Conservation (phyloP, 2,113 vertebrate species). For the Centropus bengalensis region DNA sequence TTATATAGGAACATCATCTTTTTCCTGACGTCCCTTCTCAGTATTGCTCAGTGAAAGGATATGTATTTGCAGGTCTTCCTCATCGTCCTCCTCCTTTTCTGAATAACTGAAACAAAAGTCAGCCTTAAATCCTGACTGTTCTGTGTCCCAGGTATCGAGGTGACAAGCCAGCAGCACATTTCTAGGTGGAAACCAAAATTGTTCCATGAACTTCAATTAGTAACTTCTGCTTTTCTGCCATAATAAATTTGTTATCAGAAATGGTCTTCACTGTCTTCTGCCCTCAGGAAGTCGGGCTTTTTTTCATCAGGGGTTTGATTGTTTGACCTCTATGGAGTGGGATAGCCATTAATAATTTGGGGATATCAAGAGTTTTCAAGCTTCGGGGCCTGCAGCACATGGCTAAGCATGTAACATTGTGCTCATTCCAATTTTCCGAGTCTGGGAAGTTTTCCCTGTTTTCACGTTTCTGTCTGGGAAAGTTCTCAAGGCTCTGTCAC, state of each 20-base stretch:
- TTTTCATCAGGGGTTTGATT: not conserved
- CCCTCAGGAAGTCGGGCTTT: not conserved
- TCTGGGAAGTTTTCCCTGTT: not conserved
- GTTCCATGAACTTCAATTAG: not conserved
- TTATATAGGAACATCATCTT: not conserved
- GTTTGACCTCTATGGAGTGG: not conserved
- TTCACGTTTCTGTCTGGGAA: not conserved
- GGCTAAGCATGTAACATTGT: not conserved
- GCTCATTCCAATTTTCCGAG: not conserved
- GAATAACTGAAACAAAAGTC: not conserved
- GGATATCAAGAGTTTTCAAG: not conserved
- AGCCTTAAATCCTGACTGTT: not conserved
- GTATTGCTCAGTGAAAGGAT: not conserved
- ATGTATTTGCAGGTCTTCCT: not conserved
- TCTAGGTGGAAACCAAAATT: conserved; percentile 1
- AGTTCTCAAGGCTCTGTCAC: not conserved
- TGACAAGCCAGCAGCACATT: not conserved
- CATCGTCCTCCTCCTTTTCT: not conserved
- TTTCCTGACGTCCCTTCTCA: not conserved
- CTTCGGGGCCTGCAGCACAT: not conserved
- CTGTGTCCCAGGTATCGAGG: not conserved
- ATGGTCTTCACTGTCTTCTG: not conserved
- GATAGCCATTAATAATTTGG: not conserved
- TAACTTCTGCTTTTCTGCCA: not conserved
- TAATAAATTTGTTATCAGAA: not conserved